A percentile compares a stretch with the other conserved stretches of the same genome.
phyloP scores from a whole-genome alignment of 2,797 vertebrate species.

The Callimico goeldii region DNA sequence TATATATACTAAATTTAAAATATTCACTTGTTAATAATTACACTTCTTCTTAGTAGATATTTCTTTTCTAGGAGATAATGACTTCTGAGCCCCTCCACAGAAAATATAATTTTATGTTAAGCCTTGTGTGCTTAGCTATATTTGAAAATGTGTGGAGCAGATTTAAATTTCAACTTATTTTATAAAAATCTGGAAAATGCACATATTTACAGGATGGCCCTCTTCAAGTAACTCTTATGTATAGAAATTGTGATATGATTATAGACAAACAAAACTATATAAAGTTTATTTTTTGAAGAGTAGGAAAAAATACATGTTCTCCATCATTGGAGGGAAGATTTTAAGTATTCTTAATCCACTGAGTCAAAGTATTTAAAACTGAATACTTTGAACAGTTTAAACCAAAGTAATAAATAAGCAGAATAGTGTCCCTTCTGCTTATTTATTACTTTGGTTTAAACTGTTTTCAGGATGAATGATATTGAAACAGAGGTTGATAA shows the following conservation, averaged over 20 bases:
- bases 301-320: not conserved
- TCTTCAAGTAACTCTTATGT: not conserved
- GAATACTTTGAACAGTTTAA: too few species aligned
- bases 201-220: not conserved
- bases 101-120: not conserved
- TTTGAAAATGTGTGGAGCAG: not conserved
- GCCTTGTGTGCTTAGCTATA: not conserved
- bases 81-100: not conserved
- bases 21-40: not conserved
- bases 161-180: not conserved
- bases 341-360: conserved; percentile 22
- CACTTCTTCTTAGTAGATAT: not conserved
- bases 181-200: not conserved
- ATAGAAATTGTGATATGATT: not conserved
- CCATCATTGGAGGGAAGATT: not conserved
- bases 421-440: not conserved
- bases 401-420: too few species aligned
- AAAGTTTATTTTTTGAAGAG: not conserved
- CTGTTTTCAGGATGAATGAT: not conserved
- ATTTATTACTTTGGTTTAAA: not conserved
- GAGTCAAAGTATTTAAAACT: conserved; percentile 4
- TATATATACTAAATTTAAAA: not conserved
- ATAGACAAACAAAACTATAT: not conserved
- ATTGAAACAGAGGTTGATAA: conserved; percentile 26
- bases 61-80: not conserved